Evolutionary conservation across 1,140 invertebrate species (phyloP).

Genomic region (Stegodyphus mimosarum): DNA sequence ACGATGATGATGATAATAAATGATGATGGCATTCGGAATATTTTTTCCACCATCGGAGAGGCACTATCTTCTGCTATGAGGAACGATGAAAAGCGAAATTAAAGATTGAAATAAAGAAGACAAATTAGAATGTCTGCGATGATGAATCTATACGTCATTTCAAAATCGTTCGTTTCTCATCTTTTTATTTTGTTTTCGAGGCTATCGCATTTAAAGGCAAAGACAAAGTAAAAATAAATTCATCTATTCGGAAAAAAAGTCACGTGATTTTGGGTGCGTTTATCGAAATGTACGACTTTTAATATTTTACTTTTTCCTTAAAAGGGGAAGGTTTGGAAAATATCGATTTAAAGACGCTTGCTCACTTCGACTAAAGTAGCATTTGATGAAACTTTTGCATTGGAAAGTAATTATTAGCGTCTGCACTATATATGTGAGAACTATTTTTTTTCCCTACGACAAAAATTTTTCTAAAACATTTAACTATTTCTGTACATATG

Average conservation of each 20-base stretch:
- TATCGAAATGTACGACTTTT: constrained; percentile 7
- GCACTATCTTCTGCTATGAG: neutral
- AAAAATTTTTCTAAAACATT: too few relatives aligned
- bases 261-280: constrained; percentile 14
- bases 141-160: constrained; percentile 51
- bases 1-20: constrained; percentile 40
- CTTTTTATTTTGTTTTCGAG: constrained; percentile 4
- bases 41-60: neutral
- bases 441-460: too few relatives aligned
- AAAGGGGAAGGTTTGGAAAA: constrained; percentile 41
- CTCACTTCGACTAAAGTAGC: constrained; percentile 8
- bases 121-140: constrained; percentile 50
- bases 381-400: constrained; percentile 45
- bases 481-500: too few relatives aligned
- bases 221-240: constrained; percentile 41
- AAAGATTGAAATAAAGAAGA: constrained; percentile 57
- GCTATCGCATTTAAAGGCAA: constrained; percentile 5
- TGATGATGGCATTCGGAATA: constrained; percentile 24
- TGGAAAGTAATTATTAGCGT: constrained; percentile 36
- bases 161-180: constrained; percentile 28
- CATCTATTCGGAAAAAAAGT: constrained; percentile 34
- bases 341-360: constrained; percentile 40
- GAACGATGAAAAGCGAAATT: constrained; percentile 38
- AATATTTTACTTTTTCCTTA: constrained; percentile 10
- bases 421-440: too few relatives aligned